Evolutionary conservation across 2,888 invertebrate species (phyloP).

Genomic region (Temnothorax unifasciatus): DNA sequence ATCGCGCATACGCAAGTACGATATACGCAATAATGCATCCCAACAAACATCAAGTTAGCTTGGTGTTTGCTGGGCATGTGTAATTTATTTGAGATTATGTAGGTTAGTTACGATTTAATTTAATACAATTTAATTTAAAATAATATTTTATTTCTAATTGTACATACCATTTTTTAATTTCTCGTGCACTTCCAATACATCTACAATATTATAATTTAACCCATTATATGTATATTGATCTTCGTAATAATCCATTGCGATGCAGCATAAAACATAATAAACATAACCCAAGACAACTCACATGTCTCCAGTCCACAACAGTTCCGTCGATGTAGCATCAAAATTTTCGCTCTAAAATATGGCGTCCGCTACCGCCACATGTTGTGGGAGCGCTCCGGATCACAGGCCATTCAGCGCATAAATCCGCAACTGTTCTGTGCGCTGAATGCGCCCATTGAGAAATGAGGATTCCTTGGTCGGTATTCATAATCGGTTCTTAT

Average conservation of each 20-base stretch:
- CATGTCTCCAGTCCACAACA: background rate
- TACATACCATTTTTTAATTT: background rate
- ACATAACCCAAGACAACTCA: no score
- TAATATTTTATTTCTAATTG: slow-evolving; percentile 8
- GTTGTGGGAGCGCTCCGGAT: slow-evolving; percentile 12
- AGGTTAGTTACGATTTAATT: background rate
- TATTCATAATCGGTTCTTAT: no score
- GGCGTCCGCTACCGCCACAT: slow-evolving; percentile 2
- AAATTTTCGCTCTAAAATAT: slow-evolving; percentile 2
- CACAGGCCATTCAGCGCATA: background rate
- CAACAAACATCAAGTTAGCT: no score
- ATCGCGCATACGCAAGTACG: background rate
- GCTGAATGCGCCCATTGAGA: background rate
- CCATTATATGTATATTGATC: background rate
- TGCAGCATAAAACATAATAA: background rate
- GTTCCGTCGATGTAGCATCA: background rate
- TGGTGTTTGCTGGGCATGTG: background rate
- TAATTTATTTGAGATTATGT: background rate
- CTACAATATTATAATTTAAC: background rate
- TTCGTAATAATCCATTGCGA: background rate
- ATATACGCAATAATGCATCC: background rate
- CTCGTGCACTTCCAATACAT: background rate
- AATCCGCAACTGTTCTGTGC: background rate
- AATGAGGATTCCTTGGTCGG: no score
- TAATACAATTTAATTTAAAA: background rate